Conservation (phyloP, 2,888 invertebrate genomes). For the Drosophila bunnanda region DNA sequence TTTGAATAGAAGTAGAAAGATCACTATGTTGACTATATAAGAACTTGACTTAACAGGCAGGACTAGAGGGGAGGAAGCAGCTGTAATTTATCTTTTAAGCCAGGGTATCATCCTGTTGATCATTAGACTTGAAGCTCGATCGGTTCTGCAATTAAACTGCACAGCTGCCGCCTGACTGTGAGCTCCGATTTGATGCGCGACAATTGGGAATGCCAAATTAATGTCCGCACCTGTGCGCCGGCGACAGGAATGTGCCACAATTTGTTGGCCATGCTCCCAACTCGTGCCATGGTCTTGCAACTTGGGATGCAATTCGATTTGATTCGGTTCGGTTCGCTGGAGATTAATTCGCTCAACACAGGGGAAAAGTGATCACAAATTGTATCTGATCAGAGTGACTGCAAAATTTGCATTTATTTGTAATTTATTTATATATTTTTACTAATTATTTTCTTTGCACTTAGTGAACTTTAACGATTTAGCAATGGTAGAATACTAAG, state of each 20-base stretch:
- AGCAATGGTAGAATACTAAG: too few species aligned
- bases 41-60: not conserved
- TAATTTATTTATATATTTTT: too few species aligned
- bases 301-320: constrained; percentile 5
- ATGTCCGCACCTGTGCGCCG: constrained; percentile 46
- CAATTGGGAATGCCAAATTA: constrained; percentile 56
- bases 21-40: too few species aligned
- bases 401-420: too few species aligned
- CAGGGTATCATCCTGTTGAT: constrained; percentile 25
- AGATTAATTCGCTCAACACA: constrained; percentile 2
- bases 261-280: constrained; percentile 24
- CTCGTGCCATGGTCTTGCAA: constrained; percentile 28
- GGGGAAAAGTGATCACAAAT: not conserved
- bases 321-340: constrained; percentile 1
- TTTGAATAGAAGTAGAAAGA: too few species aligned
- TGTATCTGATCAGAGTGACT: not conserved
- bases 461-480: too few species aligned
- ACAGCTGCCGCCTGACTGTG: constrained; percentile 45
- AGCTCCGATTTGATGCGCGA: constrained; percentile 40
- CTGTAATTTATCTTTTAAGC: not conserved
- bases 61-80: not conserved
- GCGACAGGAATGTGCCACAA: constrained; percentile 38
- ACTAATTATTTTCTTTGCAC: too few species aligned
- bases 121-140: not conserved
- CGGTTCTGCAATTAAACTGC: constrained; percentile 49